Percentiles rank a stretch among this genome's conserved stretches.
These are phyloP conservation scores for Pseudopipra pipra DNA, from an alignment of 2,113 vertebrate species.

Conservation along the genomic window DNA sequence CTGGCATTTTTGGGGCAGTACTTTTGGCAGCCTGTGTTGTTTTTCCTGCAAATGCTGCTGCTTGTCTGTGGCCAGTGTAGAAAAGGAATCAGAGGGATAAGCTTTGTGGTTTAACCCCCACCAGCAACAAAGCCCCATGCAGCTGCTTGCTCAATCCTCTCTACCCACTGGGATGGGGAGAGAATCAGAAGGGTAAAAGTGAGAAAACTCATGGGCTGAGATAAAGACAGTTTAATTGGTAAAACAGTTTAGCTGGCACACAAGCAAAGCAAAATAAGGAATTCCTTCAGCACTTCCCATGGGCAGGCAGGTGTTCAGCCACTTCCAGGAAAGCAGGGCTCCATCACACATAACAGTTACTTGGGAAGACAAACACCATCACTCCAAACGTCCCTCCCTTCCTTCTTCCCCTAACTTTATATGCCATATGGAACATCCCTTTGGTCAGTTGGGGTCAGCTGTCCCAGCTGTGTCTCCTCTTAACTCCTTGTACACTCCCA, in stretches of 20 bases:
- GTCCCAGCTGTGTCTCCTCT: neutral
- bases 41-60: neutral
- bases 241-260: accelerated
- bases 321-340: neutral
- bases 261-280: neutral
- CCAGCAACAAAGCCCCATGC: neutral
- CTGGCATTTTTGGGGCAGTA: constrained; percentile 65
- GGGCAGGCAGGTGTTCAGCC: neutral
- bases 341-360: neutral
- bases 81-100: neutral
- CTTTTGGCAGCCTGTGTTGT: neutral
- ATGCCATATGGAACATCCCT: neutral
- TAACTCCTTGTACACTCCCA: neutral
- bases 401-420: neutral
- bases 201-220: neutral
- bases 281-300: neutral
- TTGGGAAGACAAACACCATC: neutral
- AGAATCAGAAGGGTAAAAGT: neutral
- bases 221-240: neutral
- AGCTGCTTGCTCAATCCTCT: neutral
- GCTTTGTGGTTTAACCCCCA: neutral
- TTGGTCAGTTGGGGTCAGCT: neutral
- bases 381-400: accelerated
- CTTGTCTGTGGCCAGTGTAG: neutral
- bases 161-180: neutral